Evolutionary conservation across 2,797 vertebrate genomes (phyloP).

Genomic region (Crax fasciolata): DNA sequence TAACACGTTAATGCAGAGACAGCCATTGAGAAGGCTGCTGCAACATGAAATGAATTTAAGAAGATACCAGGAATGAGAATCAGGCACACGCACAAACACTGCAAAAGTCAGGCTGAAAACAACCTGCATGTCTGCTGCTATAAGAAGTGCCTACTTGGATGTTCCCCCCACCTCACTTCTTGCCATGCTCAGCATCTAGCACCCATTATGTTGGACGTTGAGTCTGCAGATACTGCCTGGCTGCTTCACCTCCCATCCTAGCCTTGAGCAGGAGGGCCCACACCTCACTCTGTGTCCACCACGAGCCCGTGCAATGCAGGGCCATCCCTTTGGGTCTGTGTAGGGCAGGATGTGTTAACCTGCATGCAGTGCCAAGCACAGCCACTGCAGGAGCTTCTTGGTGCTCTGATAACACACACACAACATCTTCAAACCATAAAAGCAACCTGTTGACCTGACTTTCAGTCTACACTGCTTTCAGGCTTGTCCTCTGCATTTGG

Average conservation of each 20-base stretch:
- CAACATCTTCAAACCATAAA: neutral
- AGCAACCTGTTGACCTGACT: neutral
- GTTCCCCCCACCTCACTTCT: neutral
- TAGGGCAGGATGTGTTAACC: neutral
- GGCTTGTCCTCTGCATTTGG: slow-evolving; percentile 20
- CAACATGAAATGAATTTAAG: neutral
- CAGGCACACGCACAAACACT: neutral
- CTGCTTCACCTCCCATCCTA: neutral
- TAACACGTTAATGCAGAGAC: fast-evolving
- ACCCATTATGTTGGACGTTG: neutral
- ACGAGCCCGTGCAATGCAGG: neutral
- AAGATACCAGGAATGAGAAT: neutral
- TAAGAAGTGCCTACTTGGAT: neutral
- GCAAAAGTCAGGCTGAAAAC: neutral
- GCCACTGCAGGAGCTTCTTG: neutral
- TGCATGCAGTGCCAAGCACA: fast-evolving
- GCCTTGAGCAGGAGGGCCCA: neutral
- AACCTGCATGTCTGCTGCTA: neutral
- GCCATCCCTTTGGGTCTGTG: neutral
- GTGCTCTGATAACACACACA: neutral
- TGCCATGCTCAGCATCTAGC: neutral
- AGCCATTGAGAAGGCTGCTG: neutral
- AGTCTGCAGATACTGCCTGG: neutral
- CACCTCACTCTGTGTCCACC: fast-evolving
- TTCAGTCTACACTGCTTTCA: neutral